Conservation (phyloP, 2,113 vertebrate genomes). For the Isichthys henryi region DNA sequence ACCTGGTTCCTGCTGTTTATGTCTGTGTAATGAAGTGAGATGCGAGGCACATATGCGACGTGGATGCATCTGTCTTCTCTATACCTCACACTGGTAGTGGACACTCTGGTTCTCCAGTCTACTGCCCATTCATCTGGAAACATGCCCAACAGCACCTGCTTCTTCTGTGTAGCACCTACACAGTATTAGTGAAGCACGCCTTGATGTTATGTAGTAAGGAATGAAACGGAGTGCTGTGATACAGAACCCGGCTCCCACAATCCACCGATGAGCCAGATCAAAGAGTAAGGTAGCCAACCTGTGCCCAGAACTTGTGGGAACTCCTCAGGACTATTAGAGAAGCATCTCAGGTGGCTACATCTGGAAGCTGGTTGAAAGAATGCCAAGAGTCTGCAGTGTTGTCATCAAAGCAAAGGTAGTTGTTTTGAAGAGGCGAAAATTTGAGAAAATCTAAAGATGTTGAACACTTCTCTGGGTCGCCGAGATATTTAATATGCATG, state of each 20-base stretch:
- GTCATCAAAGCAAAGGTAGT: neutral
- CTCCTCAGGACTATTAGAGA: neutral
- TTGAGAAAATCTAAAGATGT: neutral
- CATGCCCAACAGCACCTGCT: neutral
- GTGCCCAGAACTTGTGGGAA: neutral
- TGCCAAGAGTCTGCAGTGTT: neutral
- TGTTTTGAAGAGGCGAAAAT: neutral
- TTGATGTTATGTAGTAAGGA: neutral
- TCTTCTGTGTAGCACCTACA: neutral
- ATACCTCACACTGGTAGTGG: neutral
- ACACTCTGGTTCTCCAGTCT: neutral
- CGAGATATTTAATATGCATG: neutral
- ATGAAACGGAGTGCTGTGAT: neutral
- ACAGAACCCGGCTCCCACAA: neutral
- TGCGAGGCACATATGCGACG: neutral
- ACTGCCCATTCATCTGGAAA: neutral
- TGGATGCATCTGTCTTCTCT: neutral
- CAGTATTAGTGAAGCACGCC: neutral
- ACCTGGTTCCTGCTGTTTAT: neutral
- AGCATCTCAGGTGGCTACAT: neutral
- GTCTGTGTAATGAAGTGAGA: neutral
- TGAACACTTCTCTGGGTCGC: neutral
- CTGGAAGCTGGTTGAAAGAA: neutral
- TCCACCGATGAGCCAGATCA: neutral
- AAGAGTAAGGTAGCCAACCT: neutral